Evolutionary conservation across 2,797 vertebrate genomes (phyloP).

Genomic region (Alca torda): DNA sequence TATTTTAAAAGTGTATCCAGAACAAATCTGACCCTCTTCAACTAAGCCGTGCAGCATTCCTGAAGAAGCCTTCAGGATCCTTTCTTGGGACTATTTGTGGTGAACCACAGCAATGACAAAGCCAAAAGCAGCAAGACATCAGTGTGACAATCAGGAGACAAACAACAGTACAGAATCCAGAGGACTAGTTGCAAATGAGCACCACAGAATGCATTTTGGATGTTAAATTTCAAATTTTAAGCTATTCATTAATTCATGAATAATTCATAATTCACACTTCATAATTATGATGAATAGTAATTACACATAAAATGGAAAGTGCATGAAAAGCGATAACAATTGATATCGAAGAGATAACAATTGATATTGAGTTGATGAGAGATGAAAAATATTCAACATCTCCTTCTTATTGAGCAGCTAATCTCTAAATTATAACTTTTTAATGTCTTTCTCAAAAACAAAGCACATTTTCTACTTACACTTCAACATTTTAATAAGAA

Average conservation of each 20-base stretch:
- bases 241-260: slow-evolving; percentile 51
- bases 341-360: slow-evolving; percentile 56
- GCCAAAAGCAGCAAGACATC: not conserved
- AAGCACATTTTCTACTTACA: not conserved
- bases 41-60: not conserved
- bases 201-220: not conserved
- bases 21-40: not conserved
- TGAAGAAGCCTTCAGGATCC: not conserved
- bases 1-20: not conserved
- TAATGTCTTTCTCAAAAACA: slow-evolving; percentile 26
- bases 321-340: slow-evolving; percentile 26
- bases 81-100: not conserved
- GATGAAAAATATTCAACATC: slow-evolving; percentile 23
- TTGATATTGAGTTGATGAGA: slow-evolving; percentile 36
- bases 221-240: slow-evolving; percentile 34
- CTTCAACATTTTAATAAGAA: not conserved
- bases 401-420: not conserved
- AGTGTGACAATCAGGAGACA: not conserved
- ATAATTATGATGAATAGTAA: slow-evolving; percentile 53
- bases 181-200: not conserved
- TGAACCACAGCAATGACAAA: not conserved
- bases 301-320: slow-evolving; percentile 44
- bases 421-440: slow-evolving; percentile 17
- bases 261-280: slow-evolving; percentile 48
- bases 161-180: not conserved